These are phyloP conservation scores for Mustelus asterias DNA, from an alignment of 2,113 vertebrate species.

Conservation along the genomic window DNA sequence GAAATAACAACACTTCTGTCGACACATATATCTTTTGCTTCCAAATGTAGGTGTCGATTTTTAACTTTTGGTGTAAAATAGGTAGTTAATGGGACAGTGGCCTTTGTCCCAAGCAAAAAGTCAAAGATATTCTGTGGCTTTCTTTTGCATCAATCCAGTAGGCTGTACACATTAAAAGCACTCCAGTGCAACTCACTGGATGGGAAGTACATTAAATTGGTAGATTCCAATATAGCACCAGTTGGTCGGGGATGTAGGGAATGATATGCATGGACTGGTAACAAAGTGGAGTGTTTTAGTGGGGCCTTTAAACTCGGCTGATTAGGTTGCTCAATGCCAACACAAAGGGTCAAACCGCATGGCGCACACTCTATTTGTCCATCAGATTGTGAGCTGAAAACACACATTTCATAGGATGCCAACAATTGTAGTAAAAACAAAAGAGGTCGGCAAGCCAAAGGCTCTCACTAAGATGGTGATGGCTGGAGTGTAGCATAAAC, in stretches of 20 bases:
- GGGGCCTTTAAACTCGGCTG: background rate
- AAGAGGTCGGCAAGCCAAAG: background rate
- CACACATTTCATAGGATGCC: background rate
- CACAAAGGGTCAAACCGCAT: background rate
- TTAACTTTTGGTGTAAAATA: background rate
- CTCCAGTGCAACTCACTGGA: background rate
- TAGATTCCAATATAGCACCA: too few species aligned
- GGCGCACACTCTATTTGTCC: background rate
- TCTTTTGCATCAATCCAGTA: background rate
- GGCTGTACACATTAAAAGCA: background rate
- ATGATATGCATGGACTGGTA: background rate
- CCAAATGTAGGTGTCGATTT: background rate
- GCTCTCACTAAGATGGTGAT: background rate
- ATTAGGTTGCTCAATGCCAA: background rate
- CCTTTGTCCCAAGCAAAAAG: background rate
- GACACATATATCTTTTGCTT: background rate
- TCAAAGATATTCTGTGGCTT: background rate
- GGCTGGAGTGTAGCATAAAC: background rate
- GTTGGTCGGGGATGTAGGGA: too few species aligned
- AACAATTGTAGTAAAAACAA: background rate
- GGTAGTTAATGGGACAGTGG: background rate
- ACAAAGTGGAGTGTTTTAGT: background rate
- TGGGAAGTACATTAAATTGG: background rate
- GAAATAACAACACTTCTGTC: background rate
- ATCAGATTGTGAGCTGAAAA: background rate